Conservation (phyloP, 2,888 invertebrate species). For the Gymnocheta viridis region DNA sequence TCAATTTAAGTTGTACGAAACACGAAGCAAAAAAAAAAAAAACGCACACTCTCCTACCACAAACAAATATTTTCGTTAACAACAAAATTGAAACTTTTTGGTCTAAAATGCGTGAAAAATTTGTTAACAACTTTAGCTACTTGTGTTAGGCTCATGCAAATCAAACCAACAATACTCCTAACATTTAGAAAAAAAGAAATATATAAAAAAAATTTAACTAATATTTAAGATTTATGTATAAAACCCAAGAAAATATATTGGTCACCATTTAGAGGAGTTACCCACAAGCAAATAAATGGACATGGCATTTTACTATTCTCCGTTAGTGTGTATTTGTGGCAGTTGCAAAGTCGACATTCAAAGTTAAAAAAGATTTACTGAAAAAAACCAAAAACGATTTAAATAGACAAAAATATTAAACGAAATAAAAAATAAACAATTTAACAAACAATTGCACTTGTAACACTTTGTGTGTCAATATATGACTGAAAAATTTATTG, state of each 20-base stretch:
- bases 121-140: constrained; percentile 68
- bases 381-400: constrained; percentile 13
- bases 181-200: neutral
- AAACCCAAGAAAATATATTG: constrained; percentile 38
- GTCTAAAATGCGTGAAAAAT: constrained; percentile 67
- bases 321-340: neutral
- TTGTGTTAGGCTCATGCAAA: constrained; percentile 58
- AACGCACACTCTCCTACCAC: neutral
- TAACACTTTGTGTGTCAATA: constrained; percentile 67
- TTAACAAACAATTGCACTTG: constrained; percentile 67
- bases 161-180: constrained; percentile 27
- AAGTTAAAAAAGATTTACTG: neutral
- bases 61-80: neutral
- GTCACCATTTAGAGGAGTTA: constrained; percentile 58
- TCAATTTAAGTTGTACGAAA: constrained; percentile 61
- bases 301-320: constrained; percentile 37
- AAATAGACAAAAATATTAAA: constrained; percentile 16
- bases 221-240: constrained; percentile 64
- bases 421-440: constrained; percentile 29
- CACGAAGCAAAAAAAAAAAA: neutral
- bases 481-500: constrained; percentile 62
- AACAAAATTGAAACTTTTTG: constrained; percentile 20
- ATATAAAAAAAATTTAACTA: constrained; percentile 29
- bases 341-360: constrained; percentile 33
- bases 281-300: constrained; percentile 37